These are phyloP conservation scores for Prosopocoilus inquinatus DNA, from an alignment of 2,888 invertebrate species.

Conservation along the genomic window DNA sequence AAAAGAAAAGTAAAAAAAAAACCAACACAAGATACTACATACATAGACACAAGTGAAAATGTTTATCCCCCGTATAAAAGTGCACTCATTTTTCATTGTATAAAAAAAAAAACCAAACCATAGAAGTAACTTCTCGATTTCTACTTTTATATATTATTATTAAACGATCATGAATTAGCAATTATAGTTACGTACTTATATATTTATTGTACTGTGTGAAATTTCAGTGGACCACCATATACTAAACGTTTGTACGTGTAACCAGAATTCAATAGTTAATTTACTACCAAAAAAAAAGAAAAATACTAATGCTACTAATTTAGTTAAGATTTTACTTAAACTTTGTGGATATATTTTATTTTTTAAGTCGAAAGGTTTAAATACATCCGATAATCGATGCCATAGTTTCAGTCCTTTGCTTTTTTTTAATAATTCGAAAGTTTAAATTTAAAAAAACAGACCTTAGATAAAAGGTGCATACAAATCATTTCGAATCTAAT, in stretches of 20 bases:
- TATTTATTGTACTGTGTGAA: conserved; percentile 34
- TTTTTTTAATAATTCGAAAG: too few species aligned
- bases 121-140: conserved; percentile 25
- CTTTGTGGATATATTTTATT: conserved; percentile 8
- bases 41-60: neutral
- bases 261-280: too few species aligned
- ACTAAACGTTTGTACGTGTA: conserved; percentile 21
- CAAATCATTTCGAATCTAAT: too few species aligned
- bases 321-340: conserved; percentile 16
- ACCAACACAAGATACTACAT: too few species aligned
- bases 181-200: neutral
- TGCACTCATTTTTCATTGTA: conserved; percentile 5
- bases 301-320: conserved; percentile 11
- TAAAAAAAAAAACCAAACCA: conserved; percentile 9
- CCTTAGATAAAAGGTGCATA: too few species aligned
- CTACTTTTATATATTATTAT: conserved; percentile 39
- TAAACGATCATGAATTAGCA: conserved; percentile 10
- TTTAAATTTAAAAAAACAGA: too few species aligned
- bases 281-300: neutral
- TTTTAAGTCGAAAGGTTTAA: too few species aligned
- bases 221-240: conserved; percentile 44
- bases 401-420: too few species aligned
- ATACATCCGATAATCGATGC: too few species aligned
- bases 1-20: conserved; percentile 3
- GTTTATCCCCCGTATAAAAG: neutral